These are phyloP conservation scores for Lepidotrigona ventralis DNA, from an alignment of 1,140 invertebrate species.

Conservation along the genomic window DNA sequence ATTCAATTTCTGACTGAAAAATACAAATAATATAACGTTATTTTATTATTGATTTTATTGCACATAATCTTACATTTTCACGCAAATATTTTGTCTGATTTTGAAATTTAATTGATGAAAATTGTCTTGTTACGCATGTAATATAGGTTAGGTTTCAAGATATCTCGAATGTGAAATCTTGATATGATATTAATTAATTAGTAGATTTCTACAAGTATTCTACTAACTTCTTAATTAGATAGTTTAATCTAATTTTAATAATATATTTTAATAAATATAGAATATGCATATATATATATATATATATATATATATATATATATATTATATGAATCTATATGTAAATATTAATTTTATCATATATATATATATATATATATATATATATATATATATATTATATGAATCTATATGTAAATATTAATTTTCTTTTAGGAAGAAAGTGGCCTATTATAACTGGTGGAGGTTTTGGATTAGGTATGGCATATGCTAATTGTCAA, in stretches of 20 bases:
- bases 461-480: conserved; percentile 87
- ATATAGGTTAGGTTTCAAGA: conserved; percentile 7
- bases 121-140: neutral
- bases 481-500: conserved; percentile 89
- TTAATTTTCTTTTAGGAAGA: conserved; percentile 74
- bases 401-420: neutral
- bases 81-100: neutral
- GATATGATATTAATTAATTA: neutral
- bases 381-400: neutral
- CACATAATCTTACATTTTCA: neutral
- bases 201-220: neutral
- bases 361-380: too few species aligned
- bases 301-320: too few species aligned
- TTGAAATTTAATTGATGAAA: neutral
- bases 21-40: neutral
- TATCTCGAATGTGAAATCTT: neutral
- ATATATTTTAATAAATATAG: neutral
- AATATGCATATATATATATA: too few species aligned
- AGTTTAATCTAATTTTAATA: neutral
- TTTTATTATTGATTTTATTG: neutral
- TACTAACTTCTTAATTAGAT: neutral
- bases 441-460: conserved; percentile 88
- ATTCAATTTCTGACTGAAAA: conserved; percentile 15
- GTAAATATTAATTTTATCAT: conserved; percentile 3
- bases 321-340: conserved; percentile 4